These are phyloP conservation scores for Lutjanus erythropterus DNA, from an alignment of 2,113 vertebrate genomes.

Conservation along the genomic window DNA sequence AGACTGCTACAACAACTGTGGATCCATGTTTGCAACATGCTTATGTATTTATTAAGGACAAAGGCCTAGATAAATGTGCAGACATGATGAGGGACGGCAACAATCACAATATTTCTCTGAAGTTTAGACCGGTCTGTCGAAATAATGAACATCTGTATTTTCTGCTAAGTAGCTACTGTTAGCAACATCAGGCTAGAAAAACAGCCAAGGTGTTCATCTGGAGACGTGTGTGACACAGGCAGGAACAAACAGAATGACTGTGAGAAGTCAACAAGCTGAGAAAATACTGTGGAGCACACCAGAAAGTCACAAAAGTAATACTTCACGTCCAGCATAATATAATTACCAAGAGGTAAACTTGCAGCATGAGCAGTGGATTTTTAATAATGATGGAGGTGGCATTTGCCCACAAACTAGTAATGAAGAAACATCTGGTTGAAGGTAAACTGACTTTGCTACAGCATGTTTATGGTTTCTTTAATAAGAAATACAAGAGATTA, in stretches of 20 bases:
- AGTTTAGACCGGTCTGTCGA: neutral
- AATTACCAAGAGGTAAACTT: no score
- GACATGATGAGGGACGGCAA: neutral
- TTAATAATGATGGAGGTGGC: neutral
- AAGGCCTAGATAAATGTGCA: conserved; percentile 1
- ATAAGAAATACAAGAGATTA: neutral
- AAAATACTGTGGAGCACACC: neutral
- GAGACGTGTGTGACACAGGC: neutral
- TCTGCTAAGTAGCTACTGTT: neutral
- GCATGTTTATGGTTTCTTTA: neutral
- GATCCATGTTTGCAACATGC: conserved; percentile 1
- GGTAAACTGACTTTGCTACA: neutral
- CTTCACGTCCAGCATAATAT: no score
- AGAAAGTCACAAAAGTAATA: neutral
- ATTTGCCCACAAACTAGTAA: neutral
- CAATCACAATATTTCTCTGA: neutral
- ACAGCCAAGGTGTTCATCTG: neutral
- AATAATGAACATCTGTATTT: neutral
- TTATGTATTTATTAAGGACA: neutral
- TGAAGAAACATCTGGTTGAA: neutral
- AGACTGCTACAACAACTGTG: conserved; percentile 23
- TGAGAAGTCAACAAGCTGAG: neutral
- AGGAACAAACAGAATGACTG: neutral
- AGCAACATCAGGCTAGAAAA: neutral
- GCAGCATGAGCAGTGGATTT: neutral